phyloP scores from a whole-genome alignment of 2,888 invertebrate species.

The Halictus quadricinctus region DNA sequence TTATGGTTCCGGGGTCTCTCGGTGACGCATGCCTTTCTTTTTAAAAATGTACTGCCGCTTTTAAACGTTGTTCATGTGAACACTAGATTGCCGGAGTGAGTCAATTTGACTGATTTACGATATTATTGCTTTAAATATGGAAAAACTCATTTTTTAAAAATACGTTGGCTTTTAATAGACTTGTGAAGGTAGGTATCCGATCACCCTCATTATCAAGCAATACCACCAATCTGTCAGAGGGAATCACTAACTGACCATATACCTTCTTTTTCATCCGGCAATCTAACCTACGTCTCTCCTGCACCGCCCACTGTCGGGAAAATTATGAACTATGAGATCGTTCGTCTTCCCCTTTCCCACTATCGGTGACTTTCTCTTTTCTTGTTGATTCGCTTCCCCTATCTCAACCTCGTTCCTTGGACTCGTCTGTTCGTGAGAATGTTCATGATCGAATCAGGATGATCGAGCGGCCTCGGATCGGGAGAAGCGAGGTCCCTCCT shows the following conservation, averaged over 20 bases:
- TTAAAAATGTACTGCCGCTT: neutral
- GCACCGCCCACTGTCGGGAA: too few relatives aligned
- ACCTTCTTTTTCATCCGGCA: too few relatives aligned
- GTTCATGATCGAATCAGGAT: slow-evolving; percentile 25
- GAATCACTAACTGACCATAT: too few relatives aligned
- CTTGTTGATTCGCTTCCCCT: neutral
- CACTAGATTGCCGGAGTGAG: too few relatives aligned
- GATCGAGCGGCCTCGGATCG: slow-evolving; percentile 6
- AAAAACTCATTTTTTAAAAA: too few relatives aligned
- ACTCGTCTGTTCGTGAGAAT: slow-evolving; percentile 25
- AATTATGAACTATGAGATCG: neutral
- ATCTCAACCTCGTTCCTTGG: slow-evolving; percentile 17
- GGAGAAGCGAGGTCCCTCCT: slow-evolving; percentile 70
- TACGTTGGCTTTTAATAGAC: too few relatives aligned
- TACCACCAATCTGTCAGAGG: too few relatives aligned
- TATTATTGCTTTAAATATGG: too few relatives aligned
- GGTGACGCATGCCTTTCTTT: neutral
- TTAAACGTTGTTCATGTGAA: neutral
- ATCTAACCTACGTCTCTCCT: too few relatives aligned
- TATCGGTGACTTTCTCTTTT: slow-evolving; percentile 8
- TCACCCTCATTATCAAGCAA: too few relatives aligned
- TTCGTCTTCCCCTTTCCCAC: neutral
- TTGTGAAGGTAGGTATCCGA: too few relatives aligned
- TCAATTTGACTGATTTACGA: too few relatives aligned
- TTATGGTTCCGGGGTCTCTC: neutral